Evolutionary conservation across 1,140 invertebrate genomes (phyloP).

Genomic region (Propsilocerus akamusi): DNA sequence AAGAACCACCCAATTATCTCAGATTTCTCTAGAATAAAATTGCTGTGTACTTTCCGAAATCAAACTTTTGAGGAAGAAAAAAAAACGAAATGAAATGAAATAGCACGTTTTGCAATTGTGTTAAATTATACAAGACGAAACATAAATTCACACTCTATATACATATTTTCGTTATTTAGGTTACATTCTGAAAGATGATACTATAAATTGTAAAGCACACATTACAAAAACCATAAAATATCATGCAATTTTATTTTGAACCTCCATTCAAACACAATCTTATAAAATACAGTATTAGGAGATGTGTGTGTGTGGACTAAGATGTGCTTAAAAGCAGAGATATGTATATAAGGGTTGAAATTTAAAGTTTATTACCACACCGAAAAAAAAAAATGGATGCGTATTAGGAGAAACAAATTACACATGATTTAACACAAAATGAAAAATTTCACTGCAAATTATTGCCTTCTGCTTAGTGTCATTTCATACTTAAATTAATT

Average conservation of each 20-base stretch:
- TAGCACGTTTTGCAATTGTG: not conserved
- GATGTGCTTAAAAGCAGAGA: not conserved
- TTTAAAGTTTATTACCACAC: not conserved
- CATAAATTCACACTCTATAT: not conserved
- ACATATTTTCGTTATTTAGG: not conserved
- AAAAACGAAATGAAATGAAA: too few relatives aligned
- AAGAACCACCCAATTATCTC: too few relatives aligned
- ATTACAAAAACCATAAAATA: slow-evolving; percentile 2
- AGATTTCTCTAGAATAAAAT: too few relatives aligned
- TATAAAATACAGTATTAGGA: too few relatives aligned
- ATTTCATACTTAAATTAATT: too few relatives aligned
- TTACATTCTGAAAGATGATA: not conserved
- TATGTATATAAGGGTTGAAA: not conserved
- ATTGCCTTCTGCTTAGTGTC: too few relatives aligned
- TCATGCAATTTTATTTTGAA: not conserved
- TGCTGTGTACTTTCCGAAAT: too few relatives aligned
- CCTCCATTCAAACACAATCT: too few relatives aligned
- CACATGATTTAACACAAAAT: too few relatives aligned
- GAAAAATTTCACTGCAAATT: too few relatives aligned
- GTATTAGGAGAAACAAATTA: not conserved
- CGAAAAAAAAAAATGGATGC: not conserved
- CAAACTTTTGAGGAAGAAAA: too few relatives aligned
- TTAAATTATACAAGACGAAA: not conserved
- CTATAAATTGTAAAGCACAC: not conserved
- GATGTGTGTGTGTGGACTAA: not conserved